Percentiles rank a stretch among this genome's conserved stretches.
phyloP scores from a whole-genome alignment of 2,113 vertebrate species.

The pig (Sus scrofa) region T2T-Sscrofa CM000813.6:109257501-109258000 shows the following conservation, averaged over 20 bases:
- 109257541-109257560: neutral
- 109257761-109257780: slow-evolving; percentile 67
- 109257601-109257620: slow-evolving; percentile 19
- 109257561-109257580: neutral
- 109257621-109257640: slow-evolving; percentile 72
- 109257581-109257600: slow-evolving; percentile 62
- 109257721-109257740: slow-evolving; percentile 44
- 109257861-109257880: slow-evolving; percentile 68
- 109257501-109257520: neutral
- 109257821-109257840: slow-evolving; percentile 69
- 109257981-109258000: neutral
- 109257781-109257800: slow-evolving; percentile 79
- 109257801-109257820: slow-evolving; percentile 29
- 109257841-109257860: slow-evolving; percentile 71
- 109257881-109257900: slow-evolving; percentile 55
- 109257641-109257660: slow-evolving; percentile 57
- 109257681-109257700: slow-evolving; percentile 53
- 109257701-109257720: slow-evolving; percentile 71
- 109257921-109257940: slow-evolving; percentile 2
- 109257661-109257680: slow-evolving; percentile 36
- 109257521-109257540: neutral
- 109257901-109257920: neutral
- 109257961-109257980: neutral
- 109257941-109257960: neutral
- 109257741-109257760: slow-evolving; percentile 59